Percentiles rank a stretch among this genome's conserved stretches.
Conservation (phyloP, 1,140 invertebrate species). For the Camponotus floridanus region DNA sequence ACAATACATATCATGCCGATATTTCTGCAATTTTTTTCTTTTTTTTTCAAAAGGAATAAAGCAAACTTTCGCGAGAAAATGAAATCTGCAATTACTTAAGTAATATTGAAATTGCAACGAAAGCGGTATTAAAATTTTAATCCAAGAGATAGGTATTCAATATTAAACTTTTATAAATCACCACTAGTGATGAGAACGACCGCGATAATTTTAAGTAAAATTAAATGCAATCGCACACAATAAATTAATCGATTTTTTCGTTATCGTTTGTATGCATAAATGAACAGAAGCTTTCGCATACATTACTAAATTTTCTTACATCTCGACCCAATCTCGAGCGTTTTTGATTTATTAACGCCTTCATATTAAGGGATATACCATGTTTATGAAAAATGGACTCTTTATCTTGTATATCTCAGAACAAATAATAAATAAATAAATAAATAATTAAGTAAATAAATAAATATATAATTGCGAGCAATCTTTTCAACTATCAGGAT, state of each 20-base stretch:
- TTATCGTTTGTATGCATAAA: slow-evolving; percentile 39
- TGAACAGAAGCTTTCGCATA: slow-evolving; percentile 25
- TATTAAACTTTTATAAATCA: slow-evolving; percentile 34
- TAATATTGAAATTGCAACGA: neutral
- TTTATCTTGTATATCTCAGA: neutral
- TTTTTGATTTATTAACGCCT: slow-evolving; percentile 49
- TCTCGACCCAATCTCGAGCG: neutral
- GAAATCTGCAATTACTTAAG: slow-evolving; percentile 2
- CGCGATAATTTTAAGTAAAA: slow-evolving; percentile 43
- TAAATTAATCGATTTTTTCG: neutral
- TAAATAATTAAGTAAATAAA: slow-evolving; percentile 7
- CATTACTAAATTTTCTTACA: slow-evolving; percentile 38
- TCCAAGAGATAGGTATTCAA: neutral
- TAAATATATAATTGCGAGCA: slow-evolving; percentile 33
- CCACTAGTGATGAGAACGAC: neutral
- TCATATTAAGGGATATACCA: neutral
- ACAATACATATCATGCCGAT: neutral
- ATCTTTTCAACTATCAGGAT: neutral
- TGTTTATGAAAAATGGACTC: slow-evolving; percentile 37
- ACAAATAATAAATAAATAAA: slow-evolving; percentile 30
- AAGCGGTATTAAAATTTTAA: slow-evolving; percentile 35
- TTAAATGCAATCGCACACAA: neutral
- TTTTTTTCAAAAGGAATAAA: neutral
- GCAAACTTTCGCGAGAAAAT: neutral
- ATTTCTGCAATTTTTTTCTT: neutral